phyloP scores from a whole-genome alignment of 64 coral and sea anemone species.

The Actinia tenebrosa region DNA sequence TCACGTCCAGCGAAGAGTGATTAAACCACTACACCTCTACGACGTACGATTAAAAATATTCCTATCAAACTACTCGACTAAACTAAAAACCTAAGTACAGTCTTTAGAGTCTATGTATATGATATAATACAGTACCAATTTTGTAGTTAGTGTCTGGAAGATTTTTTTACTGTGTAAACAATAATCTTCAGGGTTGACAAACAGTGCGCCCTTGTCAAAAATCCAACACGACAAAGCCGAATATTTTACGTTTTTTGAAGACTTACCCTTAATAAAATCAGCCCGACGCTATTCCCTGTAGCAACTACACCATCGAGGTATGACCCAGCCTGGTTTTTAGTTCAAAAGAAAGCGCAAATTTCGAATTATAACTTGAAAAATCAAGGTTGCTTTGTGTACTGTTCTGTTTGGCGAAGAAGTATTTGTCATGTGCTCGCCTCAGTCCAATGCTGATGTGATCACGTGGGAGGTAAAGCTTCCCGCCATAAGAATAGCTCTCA shows the following conservation, averaged over 20 bases:
- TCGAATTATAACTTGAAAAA: neutral
- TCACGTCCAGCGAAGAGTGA: neutral
- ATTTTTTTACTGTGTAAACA: neutral
- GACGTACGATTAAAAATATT: neutral
- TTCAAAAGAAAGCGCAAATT: neutral
- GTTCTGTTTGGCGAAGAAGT: neutral
- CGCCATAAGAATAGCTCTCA: neutral
- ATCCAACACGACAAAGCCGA: neutral
- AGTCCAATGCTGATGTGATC: neutral
- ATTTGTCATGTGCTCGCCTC: slow-evolving; percentile 9
- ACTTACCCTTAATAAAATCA: neutral
- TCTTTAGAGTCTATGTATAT: neutral
- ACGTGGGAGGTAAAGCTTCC: neutral
- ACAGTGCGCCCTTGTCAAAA: slow-evolving; percentile 10
- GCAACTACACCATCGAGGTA: neutral
- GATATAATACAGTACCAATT: neutral
- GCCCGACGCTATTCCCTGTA: neutral
- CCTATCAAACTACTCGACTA: neutral
- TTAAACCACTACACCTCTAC: neutral
- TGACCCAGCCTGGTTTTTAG: neutral
- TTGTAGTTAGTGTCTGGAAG: neutral
- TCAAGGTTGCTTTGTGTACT: neutral
- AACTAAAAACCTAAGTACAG: neutral
- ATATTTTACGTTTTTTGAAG: neutral
- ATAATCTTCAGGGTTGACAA: neutral